Conservation (phyloP, 2,888 invertebrate genomes). For the Sialis lutaria region DNA sequence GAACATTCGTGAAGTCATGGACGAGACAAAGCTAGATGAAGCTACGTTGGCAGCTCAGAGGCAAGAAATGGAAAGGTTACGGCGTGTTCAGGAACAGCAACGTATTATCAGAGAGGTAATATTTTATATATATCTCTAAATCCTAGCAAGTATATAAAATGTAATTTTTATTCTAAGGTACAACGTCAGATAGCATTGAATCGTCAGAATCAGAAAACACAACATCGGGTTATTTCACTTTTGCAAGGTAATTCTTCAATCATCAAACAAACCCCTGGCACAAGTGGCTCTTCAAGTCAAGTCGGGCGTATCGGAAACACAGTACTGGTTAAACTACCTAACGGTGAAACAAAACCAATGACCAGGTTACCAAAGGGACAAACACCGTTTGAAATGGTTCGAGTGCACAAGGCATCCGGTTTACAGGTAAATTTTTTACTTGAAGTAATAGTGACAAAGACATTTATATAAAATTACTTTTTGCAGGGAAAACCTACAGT, state of each 20-base stretch:
- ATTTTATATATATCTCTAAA: neutral
- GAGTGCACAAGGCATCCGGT: conserved; percentile 17
- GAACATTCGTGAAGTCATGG: conserved; percentile 86
- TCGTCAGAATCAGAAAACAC: conserved; percentile 46
- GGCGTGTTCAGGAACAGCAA: conserved; percentile 73
- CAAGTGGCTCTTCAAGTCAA: conserved; percentile 5
- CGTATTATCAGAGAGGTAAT: conserved; percentile 51
- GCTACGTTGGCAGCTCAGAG: conserved; percentile 83
- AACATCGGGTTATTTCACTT: conserved; percentile 50
- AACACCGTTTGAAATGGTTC: conserved; percentile 23
- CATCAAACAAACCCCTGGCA: conserved; percentile 23
- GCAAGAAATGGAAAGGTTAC: conserved; percentile 77
- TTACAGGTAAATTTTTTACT: conserved; percentile 2
- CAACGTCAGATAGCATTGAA: conserved; percentile 64
- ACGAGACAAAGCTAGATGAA: conserved; percentile 82
- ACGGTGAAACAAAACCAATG: conserved; percentile 27
- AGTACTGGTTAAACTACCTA: conserved; percentile 26
- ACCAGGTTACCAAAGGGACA: conserved; percentile 20
- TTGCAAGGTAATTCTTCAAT: conserved; percentile 49
- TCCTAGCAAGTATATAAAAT: neutral
- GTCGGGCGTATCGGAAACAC: conserved; percentile 18
- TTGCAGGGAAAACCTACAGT: neutral
- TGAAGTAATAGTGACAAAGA: neutral
- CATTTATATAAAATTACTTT: neutral
- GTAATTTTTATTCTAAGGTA: conserved; percentile 22